phyloP scores from a whole-genome alignment of 2,888 invertebrate genomes.

The Tridacna gigas region DNA sequence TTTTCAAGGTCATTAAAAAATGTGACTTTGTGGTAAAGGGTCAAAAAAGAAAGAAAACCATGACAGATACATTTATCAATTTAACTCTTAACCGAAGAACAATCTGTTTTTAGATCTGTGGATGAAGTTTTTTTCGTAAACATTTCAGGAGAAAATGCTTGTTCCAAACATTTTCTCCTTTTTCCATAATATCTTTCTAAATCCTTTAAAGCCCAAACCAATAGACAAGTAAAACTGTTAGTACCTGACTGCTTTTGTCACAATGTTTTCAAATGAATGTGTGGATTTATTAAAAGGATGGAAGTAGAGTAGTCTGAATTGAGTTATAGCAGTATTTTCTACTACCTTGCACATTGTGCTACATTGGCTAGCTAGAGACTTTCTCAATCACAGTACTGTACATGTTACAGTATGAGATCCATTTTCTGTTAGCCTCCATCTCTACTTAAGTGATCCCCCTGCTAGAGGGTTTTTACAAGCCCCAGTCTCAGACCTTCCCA shows the following conservation, averaged over 20 bases:
- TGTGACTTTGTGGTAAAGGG: too few species aligned
- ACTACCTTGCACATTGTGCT: constrained; percentile 51
- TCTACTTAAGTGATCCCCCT: constrained; percentile 39
- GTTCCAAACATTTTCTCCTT: too few species aligned
- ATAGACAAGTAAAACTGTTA: too few species aligned
- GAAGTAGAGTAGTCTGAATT: constrained; percentile 51
- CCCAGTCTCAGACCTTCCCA: constrained; percentile 57
- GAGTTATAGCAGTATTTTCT: constrained; percentile 41
- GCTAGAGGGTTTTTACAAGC: constrained; percentile 32
- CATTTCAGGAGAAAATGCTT: too few species aligned
- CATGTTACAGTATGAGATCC: neutral
- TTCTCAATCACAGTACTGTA: constrained; percentile 4
- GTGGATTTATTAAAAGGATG: constrained; percentile 9
- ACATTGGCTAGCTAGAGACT: constrained; percentile 2
- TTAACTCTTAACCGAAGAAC: too few species aligned
- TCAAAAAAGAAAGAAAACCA: too few species aligned
- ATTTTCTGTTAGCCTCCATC: constrained; percentile 14
- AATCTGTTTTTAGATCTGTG: too few species aligned
- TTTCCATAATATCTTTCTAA: too few species aligned
- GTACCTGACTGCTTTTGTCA: neutral
- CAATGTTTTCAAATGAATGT: neutral
- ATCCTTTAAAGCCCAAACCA: too few species aligned
- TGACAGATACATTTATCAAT: too few species aligned
- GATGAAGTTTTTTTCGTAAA: too few species aligned
- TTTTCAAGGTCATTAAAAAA: too few species aligned